These are phyloP conservation scores for Macroglossus sobrinus DNA, from an alignment of 2,113 vertebrate species.

Conservation along the genomic window DNA sequence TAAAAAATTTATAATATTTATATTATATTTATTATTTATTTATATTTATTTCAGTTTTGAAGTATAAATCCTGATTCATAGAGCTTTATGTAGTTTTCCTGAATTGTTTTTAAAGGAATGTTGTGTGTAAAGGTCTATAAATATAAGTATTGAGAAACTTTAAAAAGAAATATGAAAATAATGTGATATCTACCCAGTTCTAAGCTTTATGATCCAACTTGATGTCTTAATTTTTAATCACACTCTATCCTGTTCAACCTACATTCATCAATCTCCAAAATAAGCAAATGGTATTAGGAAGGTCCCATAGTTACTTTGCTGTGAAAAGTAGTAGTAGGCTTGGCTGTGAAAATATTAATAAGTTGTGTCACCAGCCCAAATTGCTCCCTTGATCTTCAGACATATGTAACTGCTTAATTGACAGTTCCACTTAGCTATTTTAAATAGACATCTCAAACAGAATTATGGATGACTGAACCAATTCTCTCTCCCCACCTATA, in stretches of 20 bases:
- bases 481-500: background rate
- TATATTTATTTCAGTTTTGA: constrained; percentile 19
- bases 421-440: background rate
- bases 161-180: background rate
- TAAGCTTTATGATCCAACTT: background rate
- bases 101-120: constrained; percentile 5
- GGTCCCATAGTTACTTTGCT: background rate
- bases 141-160: background rate
- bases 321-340: background rate
- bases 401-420: background rate
- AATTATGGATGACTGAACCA: background rate
- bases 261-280: background rate
- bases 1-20: background rate
- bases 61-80: background rate
- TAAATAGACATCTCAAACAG: background rate
- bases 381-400: background rate
- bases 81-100: background rate
- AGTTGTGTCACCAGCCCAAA: background rate
- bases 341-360: background rate
- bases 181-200: background rate
- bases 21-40: too few relatives aligned
- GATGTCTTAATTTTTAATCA: background rate
- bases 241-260: background rate
- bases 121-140: background rate
- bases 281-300: background rate